Evolutionary conservation across 2,797 vertebrate species (phyloP).

Genomic region (Sarcoramphus papa): DNA sequence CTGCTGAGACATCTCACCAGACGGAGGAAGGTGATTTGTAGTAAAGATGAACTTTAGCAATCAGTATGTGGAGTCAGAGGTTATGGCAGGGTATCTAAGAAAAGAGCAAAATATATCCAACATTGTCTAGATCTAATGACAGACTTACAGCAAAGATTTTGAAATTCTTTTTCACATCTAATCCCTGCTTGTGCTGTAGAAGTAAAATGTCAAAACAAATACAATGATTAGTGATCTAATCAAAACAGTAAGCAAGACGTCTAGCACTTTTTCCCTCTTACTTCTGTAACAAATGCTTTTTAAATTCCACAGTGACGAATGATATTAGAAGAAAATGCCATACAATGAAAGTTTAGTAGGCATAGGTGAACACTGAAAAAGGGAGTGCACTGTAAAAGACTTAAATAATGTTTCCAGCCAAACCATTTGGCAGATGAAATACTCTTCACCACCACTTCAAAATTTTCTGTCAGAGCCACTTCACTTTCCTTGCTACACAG

Average conservation of each 20-base stretch:
- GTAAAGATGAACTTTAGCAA: background rate
- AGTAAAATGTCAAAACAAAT: background rate
- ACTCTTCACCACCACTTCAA: background rate
- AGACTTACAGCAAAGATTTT: background rate
- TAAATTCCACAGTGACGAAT: background rate
- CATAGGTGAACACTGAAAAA: background rate
- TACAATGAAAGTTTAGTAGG: background rate
- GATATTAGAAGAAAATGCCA: background rate
- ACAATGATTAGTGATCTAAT: background rate
- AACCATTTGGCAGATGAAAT: background rate
- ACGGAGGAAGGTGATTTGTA: background rate
- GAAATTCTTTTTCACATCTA: background rate
- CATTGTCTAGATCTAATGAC: background rate
- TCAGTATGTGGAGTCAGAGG: background rate
- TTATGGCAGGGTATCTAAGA: background rate
- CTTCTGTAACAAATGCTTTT: background rate
- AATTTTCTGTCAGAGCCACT: background rate
- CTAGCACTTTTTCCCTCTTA: background rate
- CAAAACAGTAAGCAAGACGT: background rate
- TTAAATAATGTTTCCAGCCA: background rate
- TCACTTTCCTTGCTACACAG: background rate
- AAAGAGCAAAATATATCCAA: background rate
- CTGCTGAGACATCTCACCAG: background rate
- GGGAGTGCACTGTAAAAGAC: background rate
- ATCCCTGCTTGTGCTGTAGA: background rate